These are phyloP conservation scores for Hippocampus kuda DNA, from an alignment of 2,797 vertebrate genomes.

Conservation along the genomic window DNA sequence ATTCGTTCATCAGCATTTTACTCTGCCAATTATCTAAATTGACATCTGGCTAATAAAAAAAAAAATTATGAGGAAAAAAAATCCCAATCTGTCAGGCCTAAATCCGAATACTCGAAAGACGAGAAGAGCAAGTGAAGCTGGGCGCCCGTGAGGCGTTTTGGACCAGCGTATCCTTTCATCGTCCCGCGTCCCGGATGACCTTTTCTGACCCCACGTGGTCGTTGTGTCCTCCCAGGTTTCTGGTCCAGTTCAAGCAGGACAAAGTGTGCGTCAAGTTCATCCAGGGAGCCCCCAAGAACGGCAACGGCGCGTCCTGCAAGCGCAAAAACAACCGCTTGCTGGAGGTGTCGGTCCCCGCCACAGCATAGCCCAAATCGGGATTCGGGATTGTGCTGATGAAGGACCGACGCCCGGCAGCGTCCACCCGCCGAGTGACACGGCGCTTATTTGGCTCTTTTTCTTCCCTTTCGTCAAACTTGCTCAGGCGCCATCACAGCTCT, in stretches of 20 bases:
- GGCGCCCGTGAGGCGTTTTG: too few relatives aligned
- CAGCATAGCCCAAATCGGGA: constrained; percentile 23
- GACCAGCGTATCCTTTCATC: too few relatives aligned
- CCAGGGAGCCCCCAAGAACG: constrained; percentile 81
- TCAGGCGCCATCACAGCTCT: constrained; percentile 32
- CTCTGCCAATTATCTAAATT: too few relatives aligned
- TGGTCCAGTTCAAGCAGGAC: constrained; percentile 96
- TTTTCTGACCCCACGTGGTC: not conserved
- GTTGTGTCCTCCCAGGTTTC: constrained; percentile 68
- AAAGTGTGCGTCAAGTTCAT: constrained; percentile 98
- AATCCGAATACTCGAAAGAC: too few relatives aligned
- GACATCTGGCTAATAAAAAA: too few relatives aligned
- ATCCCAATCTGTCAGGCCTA: too few relatives aligned
- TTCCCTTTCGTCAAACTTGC: constrained; percentile 38
- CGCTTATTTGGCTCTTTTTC: constrained; percentile 64
- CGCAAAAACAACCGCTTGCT: constrained; percentile 97
- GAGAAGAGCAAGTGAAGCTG: too few relatives aligned
- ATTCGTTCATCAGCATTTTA: too few relatives aligned
- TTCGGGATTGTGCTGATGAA: constrained; percentile 18
- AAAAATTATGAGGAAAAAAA: too few relatives aligned
- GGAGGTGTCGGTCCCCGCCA: constrained; percentile 86
- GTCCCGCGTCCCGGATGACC: not conserved
- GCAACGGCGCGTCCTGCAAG: constrained; percentile 84
- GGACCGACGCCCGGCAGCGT: constrained; percentile 22
- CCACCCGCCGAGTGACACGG: constrained; percentile 58